Base-by-base conservation (phyloP, 2,888 invertebrate genomes). In the Drosophila multiciliata region DNA sequence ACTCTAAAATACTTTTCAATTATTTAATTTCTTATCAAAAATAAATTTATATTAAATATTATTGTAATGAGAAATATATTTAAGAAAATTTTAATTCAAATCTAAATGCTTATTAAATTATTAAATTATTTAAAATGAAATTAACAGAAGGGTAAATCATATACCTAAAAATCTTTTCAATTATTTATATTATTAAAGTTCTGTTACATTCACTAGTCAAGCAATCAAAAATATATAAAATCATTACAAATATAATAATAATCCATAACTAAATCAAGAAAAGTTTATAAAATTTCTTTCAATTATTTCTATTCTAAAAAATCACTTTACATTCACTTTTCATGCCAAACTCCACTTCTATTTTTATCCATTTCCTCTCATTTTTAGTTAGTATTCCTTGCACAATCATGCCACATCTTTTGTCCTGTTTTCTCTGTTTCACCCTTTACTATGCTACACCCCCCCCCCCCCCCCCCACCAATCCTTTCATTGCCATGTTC, bases 401-500 rank as follows among this genome's bases (percentile, higher is more conserved):
- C 42, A 17, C 40, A 65, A 61, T 66, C 29, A 26, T 29, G 7
- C 12, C 29, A 36, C 33, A 36, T 40, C 20, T 40, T 36, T 49
- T 33, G 57, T 61, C 7, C 55, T 12, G 9, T 40, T 49, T 50
- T 50, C n/a, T 11, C 29, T 48, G 49, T 62, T 38, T 11, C 35
- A 23, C 20, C 38, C 42, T 58, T 58, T 53, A 45, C 45, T 17
- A 3, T 17, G 20, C 53, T 7, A 5, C 20, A 70, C 29, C 50
- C 42, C 58, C 50, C 23, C 50, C 20, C 20, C 66, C 29, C 50
- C 42, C 58, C 50, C 23, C 50, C 20, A 66, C 23, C 50, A 36
- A 54, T 48, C 26, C 50, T 40, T 20, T 36, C 57, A 58, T n/a
- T 26, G 33, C 66, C 49, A 33, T 60, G 54, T 60, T 59, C 52